Evolutionary conservation across 2,888 invertebrate genomes (phyloP).

Genomic region (Hirtodrosophila duncani): DNA sequence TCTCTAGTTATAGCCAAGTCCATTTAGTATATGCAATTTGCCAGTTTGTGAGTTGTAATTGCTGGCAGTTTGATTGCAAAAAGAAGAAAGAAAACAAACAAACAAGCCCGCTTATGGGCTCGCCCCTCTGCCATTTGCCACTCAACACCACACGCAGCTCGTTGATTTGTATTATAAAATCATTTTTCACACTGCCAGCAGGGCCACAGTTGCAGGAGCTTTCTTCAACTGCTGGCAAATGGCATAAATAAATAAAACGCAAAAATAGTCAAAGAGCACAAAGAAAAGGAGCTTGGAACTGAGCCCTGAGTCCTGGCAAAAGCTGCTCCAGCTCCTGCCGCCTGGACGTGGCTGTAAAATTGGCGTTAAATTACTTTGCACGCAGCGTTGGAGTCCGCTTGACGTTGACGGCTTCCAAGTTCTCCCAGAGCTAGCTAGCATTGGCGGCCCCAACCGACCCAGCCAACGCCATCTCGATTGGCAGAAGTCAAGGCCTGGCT

Average conservation of each 20-base stretch:
- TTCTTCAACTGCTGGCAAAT: too few relatives aligned
- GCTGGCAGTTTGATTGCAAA: slow-evolving; percentile 58
- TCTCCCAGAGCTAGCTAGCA: too few relatives aligned
- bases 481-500: slow-evolving; percentile 38
- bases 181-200: slow-evolving; percentile 49
- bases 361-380: slow-evolving; percentile 66
- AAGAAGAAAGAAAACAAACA: too few relatives aligned
- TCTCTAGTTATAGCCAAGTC: neutral
- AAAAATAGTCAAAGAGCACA: slow-evolving; percentile 2
- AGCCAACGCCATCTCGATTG: slow-evolving; percentile 21
- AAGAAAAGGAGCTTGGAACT: neutral
- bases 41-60: slow-evolving; percentile 47
- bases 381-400: slow-evolving; percentile 39
- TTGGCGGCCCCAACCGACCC: neutral
- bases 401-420: slow-evolving; percentile 33
- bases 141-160: slow-evolving; percentile 2
- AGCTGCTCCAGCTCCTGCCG: slow-evolving; percentile 5
- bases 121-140: slow-evolving; percentile 23
- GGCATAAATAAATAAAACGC: slow-evolving; percentile 29
- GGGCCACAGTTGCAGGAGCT: neutral
- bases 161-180: slow-evolving; percentile 58
- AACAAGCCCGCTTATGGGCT: slow-evolving; percentile 51
- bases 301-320: slow-evolving; percentile 5
- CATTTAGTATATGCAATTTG: slow-evolving; percentile 44
- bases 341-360: slow-evolving; percentile 48